phyloP scores from a whole-genome alignment of 2,888 invertebrate genomes.

The Leptura quadrifasciata region DNA sequence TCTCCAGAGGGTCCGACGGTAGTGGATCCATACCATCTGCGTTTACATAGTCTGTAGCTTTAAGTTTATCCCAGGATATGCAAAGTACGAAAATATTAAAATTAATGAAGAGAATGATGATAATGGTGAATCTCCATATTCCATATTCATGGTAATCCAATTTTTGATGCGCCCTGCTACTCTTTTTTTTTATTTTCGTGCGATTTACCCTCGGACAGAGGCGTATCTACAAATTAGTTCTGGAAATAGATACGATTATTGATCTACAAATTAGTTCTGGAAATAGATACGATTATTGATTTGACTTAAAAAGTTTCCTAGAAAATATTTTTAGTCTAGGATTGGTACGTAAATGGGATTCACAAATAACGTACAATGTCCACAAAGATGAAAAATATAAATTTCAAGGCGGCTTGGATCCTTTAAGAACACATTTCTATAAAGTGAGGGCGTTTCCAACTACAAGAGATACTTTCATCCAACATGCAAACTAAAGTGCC shows the following conservation, averaged over 20 bases:
- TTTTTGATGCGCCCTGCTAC: neutral
- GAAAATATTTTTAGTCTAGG: too few relatives aligned
- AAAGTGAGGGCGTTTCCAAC: too few relatives aligned
- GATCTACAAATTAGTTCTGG: neutral
- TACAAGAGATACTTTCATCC: too few relatives aligned
- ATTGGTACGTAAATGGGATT: too few relatives aligned
- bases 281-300: neutral
- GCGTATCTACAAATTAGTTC: neutral
- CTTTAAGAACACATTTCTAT: too few relatives aligned
- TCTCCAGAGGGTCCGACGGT: constrained; percentile 44
- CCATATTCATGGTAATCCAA: constrained; percentile 16
- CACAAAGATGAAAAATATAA: too few relatives aligned
- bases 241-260: neutral
- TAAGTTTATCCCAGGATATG: constrained; percentile 32
- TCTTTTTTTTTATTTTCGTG: neutral
- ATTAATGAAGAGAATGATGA: constrained; percentile 24
- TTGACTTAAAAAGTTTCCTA: too few relatives aligned
- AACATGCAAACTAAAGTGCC: too few relatives aligned
- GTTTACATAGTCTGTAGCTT: constrained; percentile 36
- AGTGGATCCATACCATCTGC: constrained; percentile 46
- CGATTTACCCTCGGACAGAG: neutral
- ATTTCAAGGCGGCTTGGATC: too few relatives aligned
- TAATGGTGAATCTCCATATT: neutral
- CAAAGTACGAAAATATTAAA: constrained; percentile 22
- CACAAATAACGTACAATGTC: too few relatives aligned